These are phyloP conservation scores for Istiophorus platypterus DNA, from an alignment of 2,113 vertebrate genomes.

Conservation along the genomic window DNA sequence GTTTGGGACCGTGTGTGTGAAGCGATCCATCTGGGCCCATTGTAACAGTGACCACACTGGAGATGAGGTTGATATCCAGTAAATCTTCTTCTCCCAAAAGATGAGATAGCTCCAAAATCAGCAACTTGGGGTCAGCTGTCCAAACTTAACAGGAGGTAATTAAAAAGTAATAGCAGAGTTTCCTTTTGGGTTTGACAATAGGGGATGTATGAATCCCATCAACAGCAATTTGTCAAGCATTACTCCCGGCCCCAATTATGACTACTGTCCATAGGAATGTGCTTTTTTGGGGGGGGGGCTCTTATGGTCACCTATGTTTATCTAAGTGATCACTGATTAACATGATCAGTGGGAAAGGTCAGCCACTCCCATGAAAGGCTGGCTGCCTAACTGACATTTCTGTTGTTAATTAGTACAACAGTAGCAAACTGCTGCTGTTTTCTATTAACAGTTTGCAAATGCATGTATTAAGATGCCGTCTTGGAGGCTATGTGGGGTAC, in stretches of 20 bases:
- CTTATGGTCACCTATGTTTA: constrained; percentile 59
- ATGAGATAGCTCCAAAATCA: constrained; percentile 30
- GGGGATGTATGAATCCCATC: constrained; percentile 55
- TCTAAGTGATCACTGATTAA: constrained; percentile 73
- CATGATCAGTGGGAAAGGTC: constrained; percentile 68
- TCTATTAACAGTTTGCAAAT: constrained; percentile 29
- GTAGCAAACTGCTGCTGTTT: constrained; percentile 51
- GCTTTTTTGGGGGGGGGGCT: constrained; percentile 46
- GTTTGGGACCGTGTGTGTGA: constrained; percentile 12
- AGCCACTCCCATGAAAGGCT: constrained; percentile 50
- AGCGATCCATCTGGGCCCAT: constrained; percentile 63
- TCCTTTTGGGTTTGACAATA: constrained; percentile 36
- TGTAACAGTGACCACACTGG: constrained; percentile 57
- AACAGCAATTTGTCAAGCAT: constrained; percentile 73
- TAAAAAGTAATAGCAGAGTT: constrained; percentile 65
- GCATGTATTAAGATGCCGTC: constrained; percentile 16
- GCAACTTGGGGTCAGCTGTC: constrained; percentile 43
- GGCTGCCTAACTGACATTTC: constrained; percentile 43
- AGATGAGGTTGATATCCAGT: constrained; percentile 41
- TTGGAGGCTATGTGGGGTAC: not conserved
- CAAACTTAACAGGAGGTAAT: constrained; percentile 66
- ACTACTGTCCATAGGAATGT: constrained; percentile 52
- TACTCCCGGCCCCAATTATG: constrained; percentile 71
- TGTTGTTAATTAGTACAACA: constrained; percentile 50
- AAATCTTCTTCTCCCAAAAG: constrained; percentile 20